phyloP scores from a whole-genome alignment of 2,797 vertebrate species.

The Tachyglossus aculeatus region DNA sequence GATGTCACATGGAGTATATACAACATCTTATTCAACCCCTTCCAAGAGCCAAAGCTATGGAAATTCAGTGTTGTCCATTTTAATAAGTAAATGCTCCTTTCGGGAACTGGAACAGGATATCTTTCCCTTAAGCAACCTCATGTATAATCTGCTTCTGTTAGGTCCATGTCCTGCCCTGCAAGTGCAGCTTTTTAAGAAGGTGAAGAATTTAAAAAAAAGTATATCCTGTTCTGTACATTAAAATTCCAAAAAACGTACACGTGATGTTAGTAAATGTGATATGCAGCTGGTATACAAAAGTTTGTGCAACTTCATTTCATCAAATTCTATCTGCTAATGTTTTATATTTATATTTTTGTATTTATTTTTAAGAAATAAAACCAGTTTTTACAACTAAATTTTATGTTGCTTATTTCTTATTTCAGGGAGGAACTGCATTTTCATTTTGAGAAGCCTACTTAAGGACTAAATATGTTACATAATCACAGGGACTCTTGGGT shows the following conservation, averaged over 20 bases:
- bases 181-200: constrained; percentile 72
- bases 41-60: constrained; percentile 80
- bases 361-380: constrained; percentile 99
- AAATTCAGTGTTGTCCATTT: constrained; percentile 77
- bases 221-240: constrained; percentile 79
- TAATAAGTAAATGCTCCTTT: constrained; percentile 75
- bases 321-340: constrained; percentile 88
- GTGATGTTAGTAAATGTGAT: constrained; percentile 82
- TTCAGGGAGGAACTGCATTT: too few species aligned
- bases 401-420: too few species aligned
- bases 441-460: too few species aligned
- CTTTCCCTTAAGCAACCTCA: constrained; percentile 68
- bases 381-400: constrained; percentile 85
- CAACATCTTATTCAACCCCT: constrained; percentile 75
- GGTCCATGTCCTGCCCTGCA: constrained; percentile 67
- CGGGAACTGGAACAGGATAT: constrained; percentile 69
- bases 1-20: constrained; percentile 73
- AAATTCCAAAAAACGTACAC: constrained; percentile 71
- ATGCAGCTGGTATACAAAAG: constrained; percentile 77
- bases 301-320: constrained; percentile 85
- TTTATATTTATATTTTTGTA: constrained; percentile 99
- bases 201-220: constrained; percentile 51
- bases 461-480: too few species aligned
- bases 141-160: constrained; percentile 73
- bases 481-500: too few species aligned